phyloP scores from a whole-genome alignment of 2,888 invertebrate genomes.

The Plebejus anna region DNA sequence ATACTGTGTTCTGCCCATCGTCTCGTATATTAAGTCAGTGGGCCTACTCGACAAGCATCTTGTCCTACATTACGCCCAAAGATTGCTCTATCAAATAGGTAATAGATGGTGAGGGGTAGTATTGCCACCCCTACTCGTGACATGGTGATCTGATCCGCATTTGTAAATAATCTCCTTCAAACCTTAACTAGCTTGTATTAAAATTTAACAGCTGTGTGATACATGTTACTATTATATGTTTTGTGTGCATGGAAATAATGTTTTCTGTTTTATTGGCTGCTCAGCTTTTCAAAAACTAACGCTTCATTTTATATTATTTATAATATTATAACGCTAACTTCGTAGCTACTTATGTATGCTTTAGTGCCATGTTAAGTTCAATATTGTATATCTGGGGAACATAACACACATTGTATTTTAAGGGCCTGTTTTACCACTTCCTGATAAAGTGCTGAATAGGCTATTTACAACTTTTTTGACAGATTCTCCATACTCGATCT shows the following conservation, averaged over 20 bases:
- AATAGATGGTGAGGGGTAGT: not conserved
- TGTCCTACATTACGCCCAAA: not conserved
- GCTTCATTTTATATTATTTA: not conserved
- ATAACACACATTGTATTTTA: not conserved
- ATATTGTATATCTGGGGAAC: not conserved
- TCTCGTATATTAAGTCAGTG: not conserved
- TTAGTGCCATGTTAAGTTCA: not conserved
- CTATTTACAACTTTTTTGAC: no score
- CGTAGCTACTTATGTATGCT: not conserved
- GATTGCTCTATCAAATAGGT: not conserved
- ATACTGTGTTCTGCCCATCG: conserved; percentile 38
- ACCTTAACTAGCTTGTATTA: not conserved
- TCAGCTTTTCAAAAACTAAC: not conserved
- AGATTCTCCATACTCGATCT: no score
- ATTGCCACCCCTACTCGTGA: not conserved
- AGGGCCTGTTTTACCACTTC: no score
- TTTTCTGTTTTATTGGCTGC: not conserved
- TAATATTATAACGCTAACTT: not conserved
- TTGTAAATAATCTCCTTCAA: not conserved
- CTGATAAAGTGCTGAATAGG: no score
- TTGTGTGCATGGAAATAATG: not conserved
- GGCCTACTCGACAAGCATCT: not conserved
- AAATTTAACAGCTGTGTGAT: not conserved
- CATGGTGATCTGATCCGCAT: not conserved
- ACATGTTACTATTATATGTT: not conserved